Evolutionary conservation across 2,113 vertebrate species (phyloP), one percentile per base, ranked within the genome.

Genomic region (Castor canadensis): DNA sequence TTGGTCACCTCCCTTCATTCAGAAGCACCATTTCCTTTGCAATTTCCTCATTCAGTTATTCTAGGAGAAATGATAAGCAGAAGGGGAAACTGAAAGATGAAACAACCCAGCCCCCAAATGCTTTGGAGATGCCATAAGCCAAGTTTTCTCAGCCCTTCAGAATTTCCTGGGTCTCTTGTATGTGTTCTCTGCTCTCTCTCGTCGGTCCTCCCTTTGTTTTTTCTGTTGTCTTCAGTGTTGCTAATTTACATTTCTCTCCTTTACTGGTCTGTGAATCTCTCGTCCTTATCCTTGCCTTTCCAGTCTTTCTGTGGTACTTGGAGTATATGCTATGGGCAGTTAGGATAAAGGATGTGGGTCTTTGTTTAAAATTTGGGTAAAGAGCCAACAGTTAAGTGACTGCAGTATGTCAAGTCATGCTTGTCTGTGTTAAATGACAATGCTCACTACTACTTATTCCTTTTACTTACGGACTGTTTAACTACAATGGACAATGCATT

Each of bases 211-310:
- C 71, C 67, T n/a, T 47, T 90, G 43, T 94, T 77, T 72, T 0
- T 32, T 80, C 45, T 38, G 4, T 93, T 91, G 64, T 72, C 19
- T 75, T 58, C 2, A 30, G 26, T 69, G 32, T 43, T 79, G 26
- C 8, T 17, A 17, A 4, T 40, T 71, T 15, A 19, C 38, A 30
- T 89, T 60, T 62, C 43, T 94, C 35, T 66, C 54, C 9, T 81
- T 62, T n/a, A 73, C 71, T 76, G 76, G 38, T 96, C 83, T 95
- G 76, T 83, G 84, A 35, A 16, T 58, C 77, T 49, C 4, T 38
- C 32, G 54, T 13, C 40, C 1, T 88, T 95, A 19, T 8, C n/a
- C 56, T 94, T 77, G 71, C 17, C 4, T 28, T 80, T 54, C 32
- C 26, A 12, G 26, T 77, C 15, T 81, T 38, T 58, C 67, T 67